Base-by-base conservation (phyloP, 1,140 invertebrate species). In the Brachionus paranguensis region DNA sequence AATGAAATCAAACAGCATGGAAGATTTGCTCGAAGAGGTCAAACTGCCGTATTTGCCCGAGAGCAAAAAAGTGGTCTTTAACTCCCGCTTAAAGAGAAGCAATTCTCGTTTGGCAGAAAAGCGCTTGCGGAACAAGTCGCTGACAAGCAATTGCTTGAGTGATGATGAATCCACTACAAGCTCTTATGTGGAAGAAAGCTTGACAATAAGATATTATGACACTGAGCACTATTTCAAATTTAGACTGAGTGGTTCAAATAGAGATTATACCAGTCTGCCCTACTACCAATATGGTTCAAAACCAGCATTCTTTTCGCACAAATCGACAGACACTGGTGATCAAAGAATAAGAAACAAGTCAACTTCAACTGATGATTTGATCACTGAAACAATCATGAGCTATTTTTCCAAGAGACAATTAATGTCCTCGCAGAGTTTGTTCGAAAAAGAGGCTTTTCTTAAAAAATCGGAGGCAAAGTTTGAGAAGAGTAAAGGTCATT, bases 301-400 rank as follows among this genome's bases (percentile, higher is more conserved):
- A 27, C 37, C 17, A 12, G 27, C 12, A 5, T 4, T 12, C 12
- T 45, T 8, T 43, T 27, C 41, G 10, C 2, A 60, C 24, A 81
- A 81, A 37, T 81, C 33, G 3, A 64, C 53, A 29, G n/a, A 68
- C 2, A 81, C 53, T 17, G 10, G 5, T 6, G 17, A 20, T 64
- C 5, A 20, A n/a, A 68, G 7, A 37, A n/a, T 43, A 6, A 45
- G 24, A 60, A 68, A 81, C 45, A 33, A 81, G 64, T 64, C 78
- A 20, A 81, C 78, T 20, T 60, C 78, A 64, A 81, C 78, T 81
- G 78, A 68, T 68, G 78, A 81, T 20, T 47, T 81, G 17, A 24
- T 81, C 14, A 27, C 20, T 20, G 53, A 68, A 1, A 41, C n/a
- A 14, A 10, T 6, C 17, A 20, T 81, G 24, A 55, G 33, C 20